A percentile compares a stretch with the other conserved stretches of the same genome.
Evolutionary conservation across 2,888 invertebrate species (phyloP).

Genomic region (Phengaris arion): DNA sequence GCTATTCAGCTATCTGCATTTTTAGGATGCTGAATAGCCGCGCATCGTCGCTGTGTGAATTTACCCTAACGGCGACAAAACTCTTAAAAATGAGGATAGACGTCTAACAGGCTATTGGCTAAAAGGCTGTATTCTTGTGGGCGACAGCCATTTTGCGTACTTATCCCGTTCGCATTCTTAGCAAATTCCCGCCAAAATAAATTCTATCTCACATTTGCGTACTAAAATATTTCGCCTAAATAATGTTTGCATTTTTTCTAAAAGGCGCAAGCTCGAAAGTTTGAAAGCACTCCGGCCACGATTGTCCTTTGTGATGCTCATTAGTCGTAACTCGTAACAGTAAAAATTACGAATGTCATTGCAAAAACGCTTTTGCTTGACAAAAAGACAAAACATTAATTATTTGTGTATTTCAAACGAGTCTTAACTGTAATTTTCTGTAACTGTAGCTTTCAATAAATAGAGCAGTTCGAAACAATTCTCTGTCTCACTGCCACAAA

Average conservation of each 20-base stretch:
- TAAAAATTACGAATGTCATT: too few relatives aligned
- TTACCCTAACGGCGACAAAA: background rate
- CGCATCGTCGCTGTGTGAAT: background rate
- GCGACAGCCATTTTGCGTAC: background rate
- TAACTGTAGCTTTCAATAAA: too few relatives aligned
- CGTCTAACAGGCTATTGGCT: background rate
- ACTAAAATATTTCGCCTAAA: background rate
- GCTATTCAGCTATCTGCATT: too few relatives aligned
- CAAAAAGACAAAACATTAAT: too few relatives aligned
- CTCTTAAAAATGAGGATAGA: too few relatives aligned
- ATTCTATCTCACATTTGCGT: conserved; percentile 1
- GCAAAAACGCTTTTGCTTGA: too few relatives aligned
- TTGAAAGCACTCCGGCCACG: background rate
- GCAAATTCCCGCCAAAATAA: background rate
- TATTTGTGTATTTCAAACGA: too few relatives aligned
- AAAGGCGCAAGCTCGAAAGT: background rate
- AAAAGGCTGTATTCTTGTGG: background rate
- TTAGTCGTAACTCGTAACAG: too few relatives aligned
- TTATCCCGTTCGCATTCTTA: background rate
- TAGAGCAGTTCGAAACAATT: too few relatives aligned
- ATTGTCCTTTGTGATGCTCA: background rate
- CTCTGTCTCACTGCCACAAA: too few relatives aligned
- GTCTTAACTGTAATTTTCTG: too few relatives aligned
- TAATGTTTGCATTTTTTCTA: background rate
- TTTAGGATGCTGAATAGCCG: too few relatives aligned